Evolutionary conservation across 2,113 vertebrate genomes (phyloP).

Genomic region (Gopherus flavomarginatus): DNA sequence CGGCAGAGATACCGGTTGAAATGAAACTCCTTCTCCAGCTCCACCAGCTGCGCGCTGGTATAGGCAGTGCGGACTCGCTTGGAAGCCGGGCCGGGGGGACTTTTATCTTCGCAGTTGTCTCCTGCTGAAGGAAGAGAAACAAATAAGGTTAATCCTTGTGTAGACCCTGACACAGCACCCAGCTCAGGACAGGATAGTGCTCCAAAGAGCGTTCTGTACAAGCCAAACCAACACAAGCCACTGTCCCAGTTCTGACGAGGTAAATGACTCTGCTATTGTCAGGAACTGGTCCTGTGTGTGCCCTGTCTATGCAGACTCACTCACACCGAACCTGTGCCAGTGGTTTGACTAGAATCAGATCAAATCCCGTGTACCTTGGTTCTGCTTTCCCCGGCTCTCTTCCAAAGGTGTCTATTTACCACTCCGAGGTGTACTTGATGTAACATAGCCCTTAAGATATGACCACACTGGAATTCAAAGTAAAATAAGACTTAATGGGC

Average conservation of each 20-base stretch:
- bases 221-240: neutral
- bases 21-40: constrained; percentile 98
- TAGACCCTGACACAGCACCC: neutral
- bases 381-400: neutral
- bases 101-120: constrained; percentile 97
- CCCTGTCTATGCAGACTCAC: neutral
- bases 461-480: neutral
- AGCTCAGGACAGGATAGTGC: neutral
- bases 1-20: constrained; percentile 98
- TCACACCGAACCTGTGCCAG: neutral
- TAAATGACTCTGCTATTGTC: neutral
- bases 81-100: constrained; percentile 95
- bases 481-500: neutral
- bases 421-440: neutral
- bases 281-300: neutral
- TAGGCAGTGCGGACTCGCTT: constrained; percentile 97
- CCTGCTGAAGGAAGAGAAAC: constrained; percentile 76
- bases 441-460: neutral
- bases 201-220: neutral
- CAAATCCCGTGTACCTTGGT: neutral
- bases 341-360: neutral
- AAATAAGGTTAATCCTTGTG: neutral
- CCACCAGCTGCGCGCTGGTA: constrained; percentile 96
- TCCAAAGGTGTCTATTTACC: neutral
- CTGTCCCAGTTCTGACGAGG: neutral